A percentile compares a stretch with the other conserved stretches of the same genome.
Evolutionary conservation across 2,797 vertebrate species (phyloP).

Genomic region (Clarias laeviceps): DNA sequence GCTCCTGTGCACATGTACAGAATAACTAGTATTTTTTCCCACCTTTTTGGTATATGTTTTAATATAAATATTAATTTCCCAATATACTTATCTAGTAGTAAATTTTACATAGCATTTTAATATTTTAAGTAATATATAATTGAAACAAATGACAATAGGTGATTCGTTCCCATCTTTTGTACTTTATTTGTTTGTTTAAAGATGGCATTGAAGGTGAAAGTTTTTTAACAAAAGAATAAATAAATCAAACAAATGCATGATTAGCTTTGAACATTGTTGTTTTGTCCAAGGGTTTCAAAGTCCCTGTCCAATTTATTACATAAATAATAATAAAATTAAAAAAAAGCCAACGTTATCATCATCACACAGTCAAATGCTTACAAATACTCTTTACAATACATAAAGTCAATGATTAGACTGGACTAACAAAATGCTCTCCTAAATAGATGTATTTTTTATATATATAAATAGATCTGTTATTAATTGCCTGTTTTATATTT

Average conservation of each 20-base stretch:
- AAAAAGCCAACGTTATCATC: slow-evolving; percentile 62
- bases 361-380: slow-evolving; percentile 69
- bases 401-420: slow-evolving; percentile 64
- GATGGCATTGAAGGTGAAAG: slow-evolving; percentile 62
- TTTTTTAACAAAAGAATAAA: slow-evolving; percentile 65
- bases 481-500: slow-evolving; percentile 46
- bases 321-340: slow-evolving; percentile 60
- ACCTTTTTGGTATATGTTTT: neutral
- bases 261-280: slow-evolving; percentile 61
- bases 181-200: slow-evolving; percentile 60
- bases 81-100: too few species aligned
- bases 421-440: slow-evolving; percentile 59
- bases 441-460: slow-evolving; percentile 31
- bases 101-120: neutral
- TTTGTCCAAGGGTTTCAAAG: slow-evolving; percentile 59
- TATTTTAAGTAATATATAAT: neutral
- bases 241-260: slow-evolving; percentile 57
- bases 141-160: slow-evolving; percentile 18
- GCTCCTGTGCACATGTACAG: too few species aligned
- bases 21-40: neutral
- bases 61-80: neutral
- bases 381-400: slow-evolving; percentile 71
- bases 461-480: slow-evolving; percentile 49
- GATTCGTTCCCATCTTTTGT: slow-evolving; percentile 40
- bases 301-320: slow-evolving; percentile 66